Evolutionary conservation across 2,888 invertebrate genomes (phyloP), one percentile per base, ranked within the genome.

Genomic region (Lasius fuliginosus): DNA sequence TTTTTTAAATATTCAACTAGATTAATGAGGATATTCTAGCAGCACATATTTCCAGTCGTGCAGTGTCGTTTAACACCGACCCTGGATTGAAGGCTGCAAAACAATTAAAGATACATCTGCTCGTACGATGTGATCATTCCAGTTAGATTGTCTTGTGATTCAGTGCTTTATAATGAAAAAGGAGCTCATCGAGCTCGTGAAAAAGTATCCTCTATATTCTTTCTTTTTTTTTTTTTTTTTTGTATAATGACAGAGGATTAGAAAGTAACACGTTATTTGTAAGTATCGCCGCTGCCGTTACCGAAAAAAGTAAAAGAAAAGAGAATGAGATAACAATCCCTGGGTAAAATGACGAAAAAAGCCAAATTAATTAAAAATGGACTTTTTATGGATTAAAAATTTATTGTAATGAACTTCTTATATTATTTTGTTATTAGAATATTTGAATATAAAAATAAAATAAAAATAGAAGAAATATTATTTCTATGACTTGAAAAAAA

Each of bases 221-320:
- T 58, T 3, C 5, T 65, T 27, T 67, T 42, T 69, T 23, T 67
- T 42, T 69, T 23, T 67, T 42, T 69, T 15, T 18, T n/a, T 18
- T 11, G 18, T 53, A 15, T 53, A 15, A 23, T 1, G 46, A 30
- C 3, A 42, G 3, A 42, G 12, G 42, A 42, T 12, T 12, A 9
- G 42, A 11, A 42, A 42, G 1, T 42, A 42, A 42, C 11, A 0
- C 15, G 4, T 5, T 46, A 46, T 42, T 23, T 23, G 23, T 23
- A 23, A 23, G 23, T 23, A 23, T 23, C 23, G 23, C 23, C 23
- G 23, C 23, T 23, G 23, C 23, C 23, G 23, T 23, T 23, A 23
- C 23, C 23, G 23, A 23, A 23, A 23, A 23, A 23, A 23, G 0
- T 23, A 23, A 23, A 23, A 23, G 23, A 23, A 23, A 23, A 23